A percentile compares a stretch with the other conserved stretches of the same genome.
These are phyloP conservation scores for Melanotaenia boesemani DNA, from an alignment of 2,797 vertebrate species.

Conservation along the genomic window DNA sequence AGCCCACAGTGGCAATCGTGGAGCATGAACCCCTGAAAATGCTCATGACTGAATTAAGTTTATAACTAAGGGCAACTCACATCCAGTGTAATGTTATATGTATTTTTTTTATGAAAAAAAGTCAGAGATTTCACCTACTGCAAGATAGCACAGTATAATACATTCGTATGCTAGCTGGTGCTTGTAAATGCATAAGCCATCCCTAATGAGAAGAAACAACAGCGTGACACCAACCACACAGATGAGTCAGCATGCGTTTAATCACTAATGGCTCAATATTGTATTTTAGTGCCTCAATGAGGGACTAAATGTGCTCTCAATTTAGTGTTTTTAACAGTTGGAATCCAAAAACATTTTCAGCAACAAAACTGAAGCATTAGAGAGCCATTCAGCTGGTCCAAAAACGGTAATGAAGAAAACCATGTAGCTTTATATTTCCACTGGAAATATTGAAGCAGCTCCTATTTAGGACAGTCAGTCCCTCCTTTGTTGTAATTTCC, in stretches of 20 bases:
- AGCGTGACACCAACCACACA: constrained; percentile 38
- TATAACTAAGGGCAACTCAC: background rate
- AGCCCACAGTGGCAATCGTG: too few species aligned
- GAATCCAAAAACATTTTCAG: constrained; percentile 27
- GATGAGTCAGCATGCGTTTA: constrained; percentile 62
- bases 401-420: constrained; percentile 9
- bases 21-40: background rate
- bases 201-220: constrained; percentile 55
- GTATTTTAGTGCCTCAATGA: constrained; percentile 37
- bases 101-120: background rate
- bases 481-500: constrained; percentile 32
- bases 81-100: background rate
- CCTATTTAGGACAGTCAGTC: constrained; percentile 28
- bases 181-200: constrained; percentile 53
- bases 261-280: constrained; percentile 53
- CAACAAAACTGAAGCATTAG: constrained; percentile 7
- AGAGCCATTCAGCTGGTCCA: constrained; percentile 6
- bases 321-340: constrained; percentile 14
- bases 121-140: constrained; percentile 9
- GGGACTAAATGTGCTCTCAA: constrained; percentile 29
- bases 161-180: constrained; percentile 23
- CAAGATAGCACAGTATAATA: constrained; percentile 4
- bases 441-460: constrained; percentile 14
- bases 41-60: background rate
- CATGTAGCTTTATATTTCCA: background rate